Base-by-base conservation (phyloP, 2,888 invertebrate genomes). In the Vanessa cardui region DNA sequence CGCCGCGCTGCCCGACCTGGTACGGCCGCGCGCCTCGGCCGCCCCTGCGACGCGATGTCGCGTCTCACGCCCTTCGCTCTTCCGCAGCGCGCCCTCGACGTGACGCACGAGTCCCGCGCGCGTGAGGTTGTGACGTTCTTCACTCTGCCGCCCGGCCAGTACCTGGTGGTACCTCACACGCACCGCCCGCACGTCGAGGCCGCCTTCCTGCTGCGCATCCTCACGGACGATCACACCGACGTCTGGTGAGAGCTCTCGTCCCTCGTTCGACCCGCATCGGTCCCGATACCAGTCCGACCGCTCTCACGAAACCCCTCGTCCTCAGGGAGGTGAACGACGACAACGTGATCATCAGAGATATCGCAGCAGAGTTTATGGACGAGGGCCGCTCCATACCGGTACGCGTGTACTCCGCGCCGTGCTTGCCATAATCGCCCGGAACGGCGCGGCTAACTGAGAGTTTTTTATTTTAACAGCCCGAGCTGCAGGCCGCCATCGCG, bases 301-400 rank as follows among this genome's bases (percentile, higher is more conserved):
- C 39, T 8, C 56, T 18, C 9, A 20, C 62, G 44, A 16, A 15
- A 44, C 33, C 18, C 31, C 1, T 47, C 2, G 8, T 31, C 66
- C 86, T 62, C 83, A 95, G 95, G 95, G 96, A 96, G 90, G 95
- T 95, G 67, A 96, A 96, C 83, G 96, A 96, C 80, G 96, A 96
- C 83, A 96, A 96, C 83, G 93, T 94, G 92, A 90, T 96, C 58
- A 94, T 95, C 71, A 90, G 95, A 71, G 95, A 95, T 83, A 93
- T 95, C 73, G 91, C 94, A 2, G 83, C 93, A 2, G 95, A 95
- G 78, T 93, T 94, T 79, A 85, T 93, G 75, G 94, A 94, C 74
- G 95, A 95, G 76, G 83, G 83, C 16, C 85, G 90, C 58, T 82
- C 93, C 4, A 83, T 94, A 72, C 87, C 94, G 84, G 95, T 95